phyloP scores from a whole-genome alignment of 1,140 invertebrate genomes.

The Tetramorium simillimum region DNA sequence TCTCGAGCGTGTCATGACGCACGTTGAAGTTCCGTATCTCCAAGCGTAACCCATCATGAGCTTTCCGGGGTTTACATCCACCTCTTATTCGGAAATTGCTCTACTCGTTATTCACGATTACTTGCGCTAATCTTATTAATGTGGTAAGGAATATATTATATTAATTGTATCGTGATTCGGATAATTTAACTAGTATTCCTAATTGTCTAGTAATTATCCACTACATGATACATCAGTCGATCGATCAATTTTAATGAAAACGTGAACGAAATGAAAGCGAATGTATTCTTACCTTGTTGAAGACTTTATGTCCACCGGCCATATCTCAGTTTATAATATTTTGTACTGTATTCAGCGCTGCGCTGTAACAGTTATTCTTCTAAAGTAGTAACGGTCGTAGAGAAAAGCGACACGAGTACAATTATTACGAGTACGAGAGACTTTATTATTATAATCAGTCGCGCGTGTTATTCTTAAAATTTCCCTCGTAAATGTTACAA shows the following conservation, averaged over 20 bases:
- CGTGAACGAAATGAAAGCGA: background rate
- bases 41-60: slow-evolving; percentile 59
- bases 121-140: slow-evolving; percentile 44
- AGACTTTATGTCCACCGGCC: background rate
- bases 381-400: background rate
- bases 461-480: slow-evolving; percentile 41
- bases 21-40: slow-evolving; percentile 55
- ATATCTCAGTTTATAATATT: background rate
- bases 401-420: background rate
- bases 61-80: slow-evolving; percentile 42
- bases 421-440: background rate
- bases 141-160: slow-evolving; percentile 8
- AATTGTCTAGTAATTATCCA: background rate
- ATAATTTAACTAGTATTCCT: background rate
- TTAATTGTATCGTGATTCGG: background rate
- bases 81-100: slow-evolving; percentile 57
- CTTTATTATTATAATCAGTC: background rate
- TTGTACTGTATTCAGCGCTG: background rate
- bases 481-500: slow-evolving; percentile 20
- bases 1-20: slow-evolving; percentile 58
- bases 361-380: background rate
- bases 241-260: background rate
- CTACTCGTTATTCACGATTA: slow-evolving; percentile 55
- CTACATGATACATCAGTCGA: slow-evolving; percentile 24
- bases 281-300: background rate